Conservation (phyloP, 1,140 invertebrate species). For the Coenobita brevimanus region DNA sequence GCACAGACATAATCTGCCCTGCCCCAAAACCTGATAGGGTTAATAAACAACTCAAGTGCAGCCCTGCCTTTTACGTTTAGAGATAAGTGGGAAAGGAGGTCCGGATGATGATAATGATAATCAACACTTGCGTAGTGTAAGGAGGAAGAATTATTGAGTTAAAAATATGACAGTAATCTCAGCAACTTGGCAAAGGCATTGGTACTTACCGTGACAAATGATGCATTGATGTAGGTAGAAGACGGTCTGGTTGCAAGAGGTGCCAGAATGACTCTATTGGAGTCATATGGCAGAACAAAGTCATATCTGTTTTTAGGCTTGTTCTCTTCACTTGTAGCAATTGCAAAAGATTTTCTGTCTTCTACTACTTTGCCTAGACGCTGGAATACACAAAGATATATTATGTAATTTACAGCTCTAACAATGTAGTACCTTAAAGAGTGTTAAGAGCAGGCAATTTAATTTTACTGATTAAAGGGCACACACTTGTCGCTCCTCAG, state of each 20-base stretch:
- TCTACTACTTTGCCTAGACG: conserved; percentile 87
- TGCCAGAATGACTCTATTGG: conserved; percentile 89
- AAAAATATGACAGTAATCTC: not conserved
- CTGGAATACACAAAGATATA: conserved; percentile 74
- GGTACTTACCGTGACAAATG: conserved; percentile 88
- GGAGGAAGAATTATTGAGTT: no score
- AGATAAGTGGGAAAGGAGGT: no score
- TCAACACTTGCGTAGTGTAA: not conserved
- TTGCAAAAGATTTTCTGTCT: conserved; percentile 85
- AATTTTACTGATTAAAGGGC: no score
- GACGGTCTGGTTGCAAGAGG: conserved; percentile 87
- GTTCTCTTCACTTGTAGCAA: conserved; percentile 89
- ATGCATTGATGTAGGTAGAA: conserved; percentile 97
- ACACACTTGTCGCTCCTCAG: no score
- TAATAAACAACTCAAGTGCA: not conserved
- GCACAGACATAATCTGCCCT: no score
- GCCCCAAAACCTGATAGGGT: no score
- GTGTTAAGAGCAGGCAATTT: no score
- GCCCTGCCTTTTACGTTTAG: no score
- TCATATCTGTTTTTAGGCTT: conserved; percentile 90
- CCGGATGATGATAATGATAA: no score
- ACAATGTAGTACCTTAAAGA: no score
- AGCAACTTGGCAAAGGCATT: not conserved
- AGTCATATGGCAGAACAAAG: conserved; percentile 91
- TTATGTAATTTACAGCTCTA: not conserved